Percentiles rank a stretch among this genome's conserved stretches.
phyloP scores from a whole-genome alignment of 2,888 invertebrate genomes.

The Synergus gifuensis region DNA sequence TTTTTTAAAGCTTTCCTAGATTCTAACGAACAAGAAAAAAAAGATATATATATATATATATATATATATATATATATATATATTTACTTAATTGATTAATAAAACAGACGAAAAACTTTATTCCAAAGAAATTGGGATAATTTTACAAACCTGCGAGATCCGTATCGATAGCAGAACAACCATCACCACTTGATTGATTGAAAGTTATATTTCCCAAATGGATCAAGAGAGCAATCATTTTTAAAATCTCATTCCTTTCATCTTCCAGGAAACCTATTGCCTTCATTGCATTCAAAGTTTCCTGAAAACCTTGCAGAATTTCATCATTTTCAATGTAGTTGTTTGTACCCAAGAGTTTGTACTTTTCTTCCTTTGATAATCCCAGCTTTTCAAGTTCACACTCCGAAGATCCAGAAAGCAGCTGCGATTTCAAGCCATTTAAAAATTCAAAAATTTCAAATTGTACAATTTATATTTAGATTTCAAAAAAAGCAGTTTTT shows the following conservation, averaged over 20 bases:
- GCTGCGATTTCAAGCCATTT: conserved; percentile 52
- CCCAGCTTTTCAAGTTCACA: conserved; percentile 62
- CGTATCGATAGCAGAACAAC: conserved; percentile 59
- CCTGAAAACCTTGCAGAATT: conserved; percentile 60
- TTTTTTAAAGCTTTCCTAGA: conserved; percentile 65
- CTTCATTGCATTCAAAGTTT: conserved; percentile 69
- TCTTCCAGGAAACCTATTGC: conserved; percentile 63
- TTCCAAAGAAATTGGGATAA: neutral
- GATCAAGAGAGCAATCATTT: conserved; percentile 69
- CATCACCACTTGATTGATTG: conserved; percentile 57
- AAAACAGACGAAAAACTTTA: neutral
- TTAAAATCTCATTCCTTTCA: conserved; percentile 65
- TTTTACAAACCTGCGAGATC: conserved; percentile 55
- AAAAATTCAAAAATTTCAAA: neutral
- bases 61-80: neutral
- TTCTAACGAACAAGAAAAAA: conserved; percentile 56
- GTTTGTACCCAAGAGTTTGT: conserved; percentile 60
- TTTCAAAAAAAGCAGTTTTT: neutral
- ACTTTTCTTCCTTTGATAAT: conserved; percentile 60
- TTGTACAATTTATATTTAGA: too few species aligned
- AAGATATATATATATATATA: neutral
- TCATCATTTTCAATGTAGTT: conserved; percentile 48
- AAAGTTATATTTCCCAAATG: conserved; percentile 75
- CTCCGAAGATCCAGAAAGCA: conserved; percentile 66
- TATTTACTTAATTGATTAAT: too few species aligned